A percentile compares a stretch with the other conserved stretches of the same genome.
phyloP scores from a whole-genome alignment of 2,113 vertebrate species.

The Notothenia coriiceps region DNA sequence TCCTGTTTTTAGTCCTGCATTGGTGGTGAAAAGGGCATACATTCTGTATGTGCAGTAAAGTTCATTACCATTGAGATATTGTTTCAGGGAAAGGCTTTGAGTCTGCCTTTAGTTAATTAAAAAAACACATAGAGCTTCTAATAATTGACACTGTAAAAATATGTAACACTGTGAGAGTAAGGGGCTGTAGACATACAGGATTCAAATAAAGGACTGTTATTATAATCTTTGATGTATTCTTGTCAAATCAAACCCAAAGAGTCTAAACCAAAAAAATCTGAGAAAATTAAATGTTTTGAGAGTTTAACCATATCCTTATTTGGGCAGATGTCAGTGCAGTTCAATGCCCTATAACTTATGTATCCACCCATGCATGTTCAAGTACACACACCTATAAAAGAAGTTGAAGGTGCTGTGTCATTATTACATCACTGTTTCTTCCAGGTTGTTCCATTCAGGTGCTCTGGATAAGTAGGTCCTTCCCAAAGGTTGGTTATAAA shows the following conservation, averaged over 20 bases:
- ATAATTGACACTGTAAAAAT: neutral
- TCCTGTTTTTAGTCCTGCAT: conserved; percentile 1
- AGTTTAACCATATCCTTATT: neutral
- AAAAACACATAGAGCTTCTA: neutral
- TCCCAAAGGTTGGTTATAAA: neutral
- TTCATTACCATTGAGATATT: neutral
- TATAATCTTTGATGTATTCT: neutral
- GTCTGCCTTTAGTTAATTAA: neutral
- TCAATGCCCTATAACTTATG: neutral
- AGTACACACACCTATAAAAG: neutral
- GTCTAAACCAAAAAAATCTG: neutral
- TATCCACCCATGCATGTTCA: neutral
- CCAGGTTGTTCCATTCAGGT: neutral
- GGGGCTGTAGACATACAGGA: neutral
- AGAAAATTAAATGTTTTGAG: neutral
- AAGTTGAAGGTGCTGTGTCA: conserved; percentile 40
- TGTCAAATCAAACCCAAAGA: neutral
- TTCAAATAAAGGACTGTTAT: neutral
- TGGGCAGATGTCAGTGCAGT: neutral
- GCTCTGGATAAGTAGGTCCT: neutral
- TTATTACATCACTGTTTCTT: conserved; percentile 9
- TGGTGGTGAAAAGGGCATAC: neutral
- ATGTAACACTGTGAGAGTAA: neutral
- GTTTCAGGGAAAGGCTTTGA: neutral
- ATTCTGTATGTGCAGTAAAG: neutral